Conservation (phyloP, 1,140 invertebrate genomes). For the Coptotermes formosanus region DNA sequence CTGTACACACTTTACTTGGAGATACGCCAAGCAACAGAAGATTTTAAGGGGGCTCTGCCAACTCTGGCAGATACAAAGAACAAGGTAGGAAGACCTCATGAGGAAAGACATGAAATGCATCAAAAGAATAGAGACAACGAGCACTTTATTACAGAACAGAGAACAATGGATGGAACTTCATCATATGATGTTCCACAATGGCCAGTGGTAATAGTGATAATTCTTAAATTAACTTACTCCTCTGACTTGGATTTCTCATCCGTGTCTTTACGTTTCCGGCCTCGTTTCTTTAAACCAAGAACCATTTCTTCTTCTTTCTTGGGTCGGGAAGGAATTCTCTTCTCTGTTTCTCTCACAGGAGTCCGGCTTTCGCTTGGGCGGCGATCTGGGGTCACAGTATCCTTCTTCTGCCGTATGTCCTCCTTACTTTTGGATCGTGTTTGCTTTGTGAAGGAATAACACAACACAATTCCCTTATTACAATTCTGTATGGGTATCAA, state of each 20-base stretch:
- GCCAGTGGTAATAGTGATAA: no score
- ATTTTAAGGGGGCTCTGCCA: no score
- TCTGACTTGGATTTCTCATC: slow-evolving; percentile 47
- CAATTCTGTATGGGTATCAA: no score
- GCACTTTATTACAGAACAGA: no score
- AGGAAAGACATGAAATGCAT: no score
- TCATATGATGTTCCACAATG: no score
- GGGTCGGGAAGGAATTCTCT: slow-evolving; percentile 26
- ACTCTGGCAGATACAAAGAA: no score
- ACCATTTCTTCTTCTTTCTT: slow-evolving; percentile 46
- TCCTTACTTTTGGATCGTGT: slow-evolving; percentile 45
- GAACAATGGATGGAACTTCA: no score
- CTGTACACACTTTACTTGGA: no score
- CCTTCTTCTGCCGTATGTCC: slow-evolving; percentile 26
- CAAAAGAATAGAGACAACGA: no score
- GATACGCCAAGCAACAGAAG: no score
- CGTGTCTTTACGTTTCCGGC: slow-evolving; percentile 53
- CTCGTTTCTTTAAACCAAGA: slow-evolving; percentile 47
- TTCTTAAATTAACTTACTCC: slow-evolving; percentile 34
- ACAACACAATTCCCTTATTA: not conserved
- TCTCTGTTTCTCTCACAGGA: slow-evolving; percentile 35
- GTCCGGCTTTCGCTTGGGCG: slow-evolving; percentile 31
- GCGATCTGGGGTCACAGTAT: slow-evolving; percentile 31
- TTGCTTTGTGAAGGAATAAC: slow-evolving; percentile 37
- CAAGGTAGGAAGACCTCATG: no score